Evolutionary conservation across 1,140 invertebrate species (phyloP), one percentile per base, ranked within the genome.

Genomic region (Zaprionus ornatus): DNA sequence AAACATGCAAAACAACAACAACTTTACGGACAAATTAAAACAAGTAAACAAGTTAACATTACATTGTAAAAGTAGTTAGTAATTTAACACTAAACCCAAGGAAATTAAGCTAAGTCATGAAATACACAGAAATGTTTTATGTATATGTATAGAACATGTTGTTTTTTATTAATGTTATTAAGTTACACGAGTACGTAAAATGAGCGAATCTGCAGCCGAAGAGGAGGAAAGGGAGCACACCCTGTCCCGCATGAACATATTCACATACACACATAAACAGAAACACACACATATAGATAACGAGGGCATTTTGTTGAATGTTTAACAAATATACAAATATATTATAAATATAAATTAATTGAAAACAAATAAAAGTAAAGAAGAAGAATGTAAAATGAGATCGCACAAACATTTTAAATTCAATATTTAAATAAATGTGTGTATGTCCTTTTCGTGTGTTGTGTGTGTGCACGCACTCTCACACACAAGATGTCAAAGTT

Each of bases 1-100:
- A 77, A 80, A 64, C 40, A 83, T 50, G 45, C 45, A 80, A 69
- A 70, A 78, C 82, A 85, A 73, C 83, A 69, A 77, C 82, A 85
- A 73, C 84, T 90, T 91, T 77, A 90, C 74, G 86, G 86, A 91
- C 91, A 91, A 91, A 91, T 91, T 92, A 90, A 92, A 92, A 88
- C 85, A 91, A 91, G 91, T 90, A 92, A 91, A 92, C 81, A 91
- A 92, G 91, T 92, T 92, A 92, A 92, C 91, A 92, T 92, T 92
- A 92, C 91, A 92, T 92, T 92, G 81, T 91, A 92, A 91, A 92
- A 92, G 91, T 92, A 92, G 91, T 92, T 92, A 92, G 91, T 92
- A 92, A 92, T 90, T 91, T 75, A 85, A 88, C 83, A 90, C 80
- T 75, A 88, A 84, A 87, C 80, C n/a, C 25, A 48, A 59, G 42